These are phyloP conservation scores for Bostrychus sinensis DNA, from an alignment of 2,113 vertebrate genomes.

Conservation along the genomic window DNA sequence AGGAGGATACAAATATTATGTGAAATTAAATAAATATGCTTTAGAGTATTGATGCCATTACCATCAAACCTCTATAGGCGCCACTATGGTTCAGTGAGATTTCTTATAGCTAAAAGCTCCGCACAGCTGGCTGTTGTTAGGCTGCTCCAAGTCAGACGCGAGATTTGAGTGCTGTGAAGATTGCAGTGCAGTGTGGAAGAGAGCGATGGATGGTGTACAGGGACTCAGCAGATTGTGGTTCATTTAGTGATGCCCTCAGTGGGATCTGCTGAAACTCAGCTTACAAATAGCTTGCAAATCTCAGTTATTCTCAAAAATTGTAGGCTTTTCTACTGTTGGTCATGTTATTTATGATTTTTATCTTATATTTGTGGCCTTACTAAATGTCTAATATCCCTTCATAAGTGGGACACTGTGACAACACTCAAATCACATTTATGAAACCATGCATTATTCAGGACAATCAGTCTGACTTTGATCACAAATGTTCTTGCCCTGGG, in stretches of 20 bases:
- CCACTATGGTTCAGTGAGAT: conserved; percentile 44
- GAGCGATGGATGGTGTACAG: conserved; percentile 34
- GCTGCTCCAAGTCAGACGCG: conserved; percentile 30
- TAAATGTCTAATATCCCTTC: conserved; percentile 25
- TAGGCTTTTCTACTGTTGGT: conserved; percentile 33
- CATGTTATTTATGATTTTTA: conserved; percentile 42
- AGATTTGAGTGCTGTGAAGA: conserved; percentile 52
- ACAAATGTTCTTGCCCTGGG: conserved; percentile 51
- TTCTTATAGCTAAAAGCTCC: conserved; percentile 38
- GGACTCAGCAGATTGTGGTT: conserved; percentile 54
- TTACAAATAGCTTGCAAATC: conserved; percentile 50
- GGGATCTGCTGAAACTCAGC: conserved; percentile 58
- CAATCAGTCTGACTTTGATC: conserved; percentile 43
- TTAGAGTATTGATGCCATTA: conserved; percentile 31
- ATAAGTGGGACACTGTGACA: conserved; percentile 34
- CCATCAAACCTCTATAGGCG: conserved; percentile 39
- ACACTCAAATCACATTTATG: conserved; percentile 53
- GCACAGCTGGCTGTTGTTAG: conserved; percentile 53
- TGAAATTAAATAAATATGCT: conserved; percentile 42
- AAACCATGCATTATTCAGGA: conserved; percentile 66
- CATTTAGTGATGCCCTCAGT: conserved; percentile 51
- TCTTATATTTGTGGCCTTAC: conserved; percentile 19
- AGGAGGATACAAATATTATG: conserved; percentile 19
- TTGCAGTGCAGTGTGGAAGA: conserved; percentile 30
- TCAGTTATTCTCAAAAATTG: conserved; percentile 33